phyloP scores from a whole-genome alignment of 2,113 vertebrate species.

The Leptodactylus fuscus region DNA sequence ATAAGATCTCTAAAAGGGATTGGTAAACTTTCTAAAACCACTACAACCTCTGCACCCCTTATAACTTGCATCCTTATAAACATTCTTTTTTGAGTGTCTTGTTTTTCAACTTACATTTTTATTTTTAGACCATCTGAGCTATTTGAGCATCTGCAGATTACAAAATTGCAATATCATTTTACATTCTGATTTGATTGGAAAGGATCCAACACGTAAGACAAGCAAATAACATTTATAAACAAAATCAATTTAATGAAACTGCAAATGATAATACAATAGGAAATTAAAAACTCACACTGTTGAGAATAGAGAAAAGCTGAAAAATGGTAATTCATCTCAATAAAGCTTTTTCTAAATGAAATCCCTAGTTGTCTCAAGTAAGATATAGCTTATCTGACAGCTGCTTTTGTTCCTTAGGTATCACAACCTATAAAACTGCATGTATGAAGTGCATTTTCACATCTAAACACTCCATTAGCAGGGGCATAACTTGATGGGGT shows the following conservation, averaged over 20 bases:
- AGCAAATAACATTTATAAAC: constrained; percentile 8
- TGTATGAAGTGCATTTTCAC: no score
- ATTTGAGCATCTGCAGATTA: background rate
- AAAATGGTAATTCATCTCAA: background rate
- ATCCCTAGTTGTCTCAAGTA: background rate
- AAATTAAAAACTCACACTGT: background rate
- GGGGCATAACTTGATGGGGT: no score
- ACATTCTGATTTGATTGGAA: background rate
- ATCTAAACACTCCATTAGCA: no score
- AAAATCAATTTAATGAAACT: constrained; percentile 1
- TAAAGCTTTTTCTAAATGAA: background rate
- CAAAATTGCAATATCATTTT: background rate
- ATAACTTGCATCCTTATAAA: no score
- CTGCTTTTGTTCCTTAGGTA: no score
- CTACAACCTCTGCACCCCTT: no score
- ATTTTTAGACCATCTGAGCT: background rate
- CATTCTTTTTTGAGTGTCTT: background rate
- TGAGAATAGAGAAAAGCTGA: background rate
- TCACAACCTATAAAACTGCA: no score
- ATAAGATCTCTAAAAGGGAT: no score
- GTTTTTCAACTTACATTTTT: background rate
- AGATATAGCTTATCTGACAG: background rate
- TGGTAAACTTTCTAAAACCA: no score
- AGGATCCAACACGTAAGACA: background rate
- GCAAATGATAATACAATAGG: background rate